Conservation (phyloP, 2,113 vertebrate genomes). For the Thinocorus orbignyianus region DNA sequence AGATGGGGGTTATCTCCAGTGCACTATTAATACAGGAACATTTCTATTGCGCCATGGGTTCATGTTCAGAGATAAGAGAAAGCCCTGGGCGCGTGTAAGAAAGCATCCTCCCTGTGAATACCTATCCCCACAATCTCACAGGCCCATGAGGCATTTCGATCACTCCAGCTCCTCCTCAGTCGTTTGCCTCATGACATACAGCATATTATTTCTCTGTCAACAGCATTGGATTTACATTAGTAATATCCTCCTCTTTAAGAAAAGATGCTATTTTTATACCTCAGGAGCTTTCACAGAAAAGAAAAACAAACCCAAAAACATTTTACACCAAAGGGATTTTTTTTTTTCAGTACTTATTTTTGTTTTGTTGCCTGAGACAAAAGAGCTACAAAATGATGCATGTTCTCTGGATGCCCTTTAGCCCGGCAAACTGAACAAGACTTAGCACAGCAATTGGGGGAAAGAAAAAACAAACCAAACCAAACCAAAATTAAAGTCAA, state of each 20-base stretch:
- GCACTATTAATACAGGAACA: constrained; percentile 27
- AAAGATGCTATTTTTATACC: background rate
- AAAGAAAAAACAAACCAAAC: too few species aligned
- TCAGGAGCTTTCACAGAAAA: background rate
- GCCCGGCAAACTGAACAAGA: background rate
- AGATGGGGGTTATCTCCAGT: constrained; percentile 27
- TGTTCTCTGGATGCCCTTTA: background rate
- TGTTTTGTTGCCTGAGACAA: background rate
- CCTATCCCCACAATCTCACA: background rate
- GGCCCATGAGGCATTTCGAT: background rate
- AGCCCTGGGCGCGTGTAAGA: constrained; percentile 29
- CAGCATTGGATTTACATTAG: constrained; percentile 8
- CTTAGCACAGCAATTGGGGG: background rate
- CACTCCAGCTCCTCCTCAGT: background rate
- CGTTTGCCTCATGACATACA: background rate
- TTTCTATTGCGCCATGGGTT: constrained; percentile 20
- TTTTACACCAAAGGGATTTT: background rate
- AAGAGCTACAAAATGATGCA: background rate
- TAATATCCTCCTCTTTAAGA: constrained; percentile 1
- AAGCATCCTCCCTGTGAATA: constrained; percentile 23
- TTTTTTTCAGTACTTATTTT: background rate
- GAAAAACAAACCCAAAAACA: background rate
- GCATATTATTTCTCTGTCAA: background rate
- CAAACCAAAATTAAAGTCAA: background rate
- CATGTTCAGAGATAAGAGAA: constrained; percentile 49